Evolutionary conservation across 64 coral and sea anemone genomes (phyloP).

Genomic region (Actinia equina): DNA sequence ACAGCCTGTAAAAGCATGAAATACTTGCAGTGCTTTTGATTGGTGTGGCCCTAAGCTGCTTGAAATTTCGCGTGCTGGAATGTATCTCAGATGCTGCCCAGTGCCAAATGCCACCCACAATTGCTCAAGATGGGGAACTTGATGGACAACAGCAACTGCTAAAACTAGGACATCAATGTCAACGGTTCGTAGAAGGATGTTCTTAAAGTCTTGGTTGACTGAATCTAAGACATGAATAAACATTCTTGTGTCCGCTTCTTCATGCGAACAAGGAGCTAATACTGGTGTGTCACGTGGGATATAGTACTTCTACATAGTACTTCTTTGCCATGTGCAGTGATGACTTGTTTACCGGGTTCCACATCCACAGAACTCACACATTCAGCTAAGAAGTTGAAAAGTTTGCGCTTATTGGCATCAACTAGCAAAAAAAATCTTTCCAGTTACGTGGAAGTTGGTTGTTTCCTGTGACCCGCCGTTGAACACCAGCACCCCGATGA

Average conservation of each 20-base stretch:
- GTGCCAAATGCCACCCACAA: constrained; percentile 49
- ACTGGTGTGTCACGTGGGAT: neutral
- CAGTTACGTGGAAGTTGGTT: constrained; percentile 37
- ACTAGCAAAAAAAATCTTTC: constrained; percentile 27
- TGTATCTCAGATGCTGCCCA: constrained; percentile 32
- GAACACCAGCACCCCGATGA: constrained; percentile 17
- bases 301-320: neutral
- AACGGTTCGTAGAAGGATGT: constrained; percentile 1
- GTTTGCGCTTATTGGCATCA: constrained; percentile 35
- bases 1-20: constrained; percentile 11
- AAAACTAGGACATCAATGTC: constrained; percentile 26
- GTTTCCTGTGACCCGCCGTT: constrained; percentile 36
- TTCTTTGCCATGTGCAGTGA: neutral
- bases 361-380: neutral
- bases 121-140: neutral
- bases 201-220: neutral
- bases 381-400: constrained; percentile 21
- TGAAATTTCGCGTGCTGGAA: constrained; percentile 9
- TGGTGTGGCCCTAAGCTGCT: neutral
- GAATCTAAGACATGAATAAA: constrained; percentile 7
- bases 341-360: neutral
- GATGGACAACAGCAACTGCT: neutral
- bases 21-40: neutral
- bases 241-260: constrained; percentile 33
- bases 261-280: neutral